Conservation (phyloP, 2,797 vertebrate species). For the Centropyge bicolor region DNA sequence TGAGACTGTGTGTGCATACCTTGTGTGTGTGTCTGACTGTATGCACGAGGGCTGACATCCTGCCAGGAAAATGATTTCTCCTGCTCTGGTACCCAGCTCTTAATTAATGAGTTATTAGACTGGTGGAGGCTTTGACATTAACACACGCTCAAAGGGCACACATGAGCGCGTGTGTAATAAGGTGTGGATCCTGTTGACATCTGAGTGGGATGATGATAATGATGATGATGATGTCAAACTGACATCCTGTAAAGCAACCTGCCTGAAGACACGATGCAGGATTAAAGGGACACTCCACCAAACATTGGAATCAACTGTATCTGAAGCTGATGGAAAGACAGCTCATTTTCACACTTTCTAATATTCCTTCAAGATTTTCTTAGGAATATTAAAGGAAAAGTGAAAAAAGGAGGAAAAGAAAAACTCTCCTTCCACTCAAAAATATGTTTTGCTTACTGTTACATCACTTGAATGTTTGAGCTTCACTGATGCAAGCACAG, state of each 20-base stretch:
- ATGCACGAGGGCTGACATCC: conserved; percentile 49
- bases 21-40: not conserved
- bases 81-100: conserved; percentile 32
- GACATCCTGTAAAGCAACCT: conserved; percentile 42
- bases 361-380: no score
- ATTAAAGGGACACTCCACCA: not conserved
- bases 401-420: no score
- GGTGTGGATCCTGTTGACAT: conserved; percentile 68
- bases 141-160: not conserved
- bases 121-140: conserved; percentile 35
- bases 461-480: not conserved
- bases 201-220: conserved; percentile 31
- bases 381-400: no score
- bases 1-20: not conserved
- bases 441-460: not conserved
- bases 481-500: not conserved
- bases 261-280: not conserved
- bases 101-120: conserved; percentile 65
- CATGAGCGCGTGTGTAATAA: conserved; percentile 40
- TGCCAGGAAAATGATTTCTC: conserved; percentile 33
- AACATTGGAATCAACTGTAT: not conserved
- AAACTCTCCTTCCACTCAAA: not conserved
- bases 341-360: not conserved
- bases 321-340: not conserved
- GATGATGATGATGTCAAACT: conserved; percentile 52